Evolutionary conservation across 2,797 vertebrate genomes (phyloP), one percentile per base, ranked within the genome.

Genomic region (Microhierax caerulescens): DNA sequence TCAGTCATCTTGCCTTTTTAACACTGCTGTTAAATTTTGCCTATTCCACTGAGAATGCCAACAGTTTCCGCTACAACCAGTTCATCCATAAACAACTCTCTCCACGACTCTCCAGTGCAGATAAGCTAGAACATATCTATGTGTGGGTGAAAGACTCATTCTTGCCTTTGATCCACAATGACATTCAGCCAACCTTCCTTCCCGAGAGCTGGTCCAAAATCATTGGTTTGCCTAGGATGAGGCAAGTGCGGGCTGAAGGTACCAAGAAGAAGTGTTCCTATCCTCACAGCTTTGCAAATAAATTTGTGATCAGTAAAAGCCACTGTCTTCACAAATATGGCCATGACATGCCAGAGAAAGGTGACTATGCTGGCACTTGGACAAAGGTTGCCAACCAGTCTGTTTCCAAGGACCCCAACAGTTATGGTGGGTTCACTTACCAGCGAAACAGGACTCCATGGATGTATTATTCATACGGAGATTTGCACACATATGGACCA

Each of bases 171-270:
- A 45, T 98, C n/a, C 98, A 98, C 88, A 96, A 96, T 2, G 50
- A 93, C 8, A 7, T 48, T 36, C 56, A 92, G 10, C 97, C 97
- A 4, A 84, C 81, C 1, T 97, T 97, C 63, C 92, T 98, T 19
- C 74, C 88, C 0, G 65, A 96, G 3, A 96, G 96, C 43, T 85
- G 95, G 25, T 98, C 97, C 47, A 96, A 89, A 53, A 97, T 98
- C 89, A 86, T 98, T 5, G 98, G 98, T 19, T 96, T 98, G 54
- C 98, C 98, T 0, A 91, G 94, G 56, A 97, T 98, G 97, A 92
- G 97, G 63, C 98, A 98, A 75, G 76, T 98, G 39, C 94, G 98
- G 36, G 98, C 97, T 2, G 89, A 76, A 41, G 56, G 89, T 3
- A 63, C 47, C 3, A 5, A 48, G 11, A 93, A 74, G 41, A 61